Base-by-base conservation (phyloP, 2,888 invertebrate species). In the Agrochola lota region DNA sequence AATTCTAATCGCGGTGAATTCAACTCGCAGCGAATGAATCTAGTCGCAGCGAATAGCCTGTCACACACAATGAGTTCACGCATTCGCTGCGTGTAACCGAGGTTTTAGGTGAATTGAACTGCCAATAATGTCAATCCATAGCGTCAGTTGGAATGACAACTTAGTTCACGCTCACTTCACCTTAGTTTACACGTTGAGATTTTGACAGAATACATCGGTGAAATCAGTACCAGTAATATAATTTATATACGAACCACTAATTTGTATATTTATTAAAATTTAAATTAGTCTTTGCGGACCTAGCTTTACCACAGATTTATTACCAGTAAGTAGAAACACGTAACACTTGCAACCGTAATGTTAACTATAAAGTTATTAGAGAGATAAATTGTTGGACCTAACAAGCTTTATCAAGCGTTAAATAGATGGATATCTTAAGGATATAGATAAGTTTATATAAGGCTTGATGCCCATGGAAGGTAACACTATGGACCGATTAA, bases 391-490 rank as follows among this genome's bases (percentile, higher is more conserved):
- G 71, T 70, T 26, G 12, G 46, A 49, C 30, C 30, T 52, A 77
- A 81, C 77, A 59, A 74, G 74, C 74, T 84, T 84, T 74, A 73
- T 59, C 68, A 60, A 68, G 84, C 64, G 84, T 79, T 79, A 73
- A 79, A 73, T 79, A 84, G 81, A 81, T 78, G 55, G 62, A 78
- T 81, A 78, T 81, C 83, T 78, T 43, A 63, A 68, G 60, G 77
- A 80, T 82, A 43, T 49, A 30, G 80, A 79, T 81, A 76, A 63
- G 9, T 64, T 64, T 82, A 82, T 69, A 15, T 81, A 64, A 80
- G 63, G 57, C 76, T 69, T 7, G 7, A 17, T 57, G 6, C 35
- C 20, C 6, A 81, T 26, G 8, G n/a, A 15, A 52, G n/a, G 23
- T n/a, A 1, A n/a, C n/a, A 20, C 0, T 17, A 35, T 46, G 15